Conservation (phyloP, 2,797 vertebrate species). For the Carcharodon carcharias region DNA sequence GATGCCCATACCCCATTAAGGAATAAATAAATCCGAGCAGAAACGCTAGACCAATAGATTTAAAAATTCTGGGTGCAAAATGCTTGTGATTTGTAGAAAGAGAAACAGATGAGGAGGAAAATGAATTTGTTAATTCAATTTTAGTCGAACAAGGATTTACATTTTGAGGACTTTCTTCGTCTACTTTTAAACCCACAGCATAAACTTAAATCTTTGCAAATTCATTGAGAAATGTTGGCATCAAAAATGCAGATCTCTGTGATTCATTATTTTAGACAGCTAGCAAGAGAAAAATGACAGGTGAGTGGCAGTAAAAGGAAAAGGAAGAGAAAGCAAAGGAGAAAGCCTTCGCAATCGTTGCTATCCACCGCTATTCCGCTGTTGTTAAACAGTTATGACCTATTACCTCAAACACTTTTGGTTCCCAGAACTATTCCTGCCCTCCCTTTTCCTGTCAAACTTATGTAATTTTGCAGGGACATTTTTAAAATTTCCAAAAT, state of each 20-base stretch:
- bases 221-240: background rate
- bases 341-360: background rate
- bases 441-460: background rate
- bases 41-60: background rate
- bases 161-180: background rate
- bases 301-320: background rate
- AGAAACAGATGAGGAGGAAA: background rate
- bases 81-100: background rate
- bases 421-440: background rate
- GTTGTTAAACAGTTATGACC: background rate
- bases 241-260: background rate
- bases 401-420: background rate
- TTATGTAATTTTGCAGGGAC: background rate
- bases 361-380: background rate
- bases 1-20: too few relatives aligned
- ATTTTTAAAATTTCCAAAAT: slow-evolving; percentile 23
- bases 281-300: background rate
- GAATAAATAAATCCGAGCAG: too few relatives aligned
- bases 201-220: background rate
- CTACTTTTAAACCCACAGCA: background rate
- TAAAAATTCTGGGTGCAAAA: background rate
- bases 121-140: background rate
- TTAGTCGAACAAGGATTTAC: background rate
- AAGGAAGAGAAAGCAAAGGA: background rate
- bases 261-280: background rate